Percentiles rank a stretch among this genome's conserved stretches.
These are phyloP conservation scores for Leptinotarsa texana DNA, from an alignment of 1,140 invertebrate genomes.

Conservation along the genomic window DNA sequence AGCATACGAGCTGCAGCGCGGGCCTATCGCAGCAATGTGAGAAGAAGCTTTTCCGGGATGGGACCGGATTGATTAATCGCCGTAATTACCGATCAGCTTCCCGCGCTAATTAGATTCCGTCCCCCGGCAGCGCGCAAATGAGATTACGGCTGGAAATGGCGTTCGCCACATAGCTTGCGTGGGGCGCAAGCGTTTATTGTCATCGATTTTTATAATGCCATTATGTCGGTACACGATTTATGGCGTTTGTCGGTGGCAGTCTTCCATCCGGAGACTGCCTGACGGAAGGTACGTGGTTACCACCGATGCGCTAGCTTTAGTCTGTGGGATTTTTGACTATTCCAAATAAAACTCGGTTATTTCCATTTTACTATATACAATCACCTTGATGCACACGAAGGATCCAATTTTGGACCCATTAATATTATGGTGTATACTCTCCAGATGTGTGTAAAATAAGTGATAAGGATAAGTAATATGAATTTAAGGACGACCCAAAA, in stretches of 20 bases:
- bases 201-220: conserved; percentile 55
- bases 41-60: conserved; percentile 49
- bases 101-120: conserved; percentile 56
- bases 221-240: conserved; percentile 54
- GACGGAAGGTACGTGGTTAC: conserved; percentile 2
- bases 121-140: conserved; percentile 52
- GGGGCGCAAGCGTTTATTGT: conserved; percentile 53
- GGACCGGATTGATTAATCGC: conserved; percentile 55
- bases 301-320: neutral
- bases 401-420: too few relatives aligned
- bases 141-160: conserved; percentile 54
- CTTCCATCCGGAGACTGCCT: neutral
- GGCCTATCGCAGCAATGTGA: conserved; percentile 6
- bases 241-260: conserved; percentile 41
- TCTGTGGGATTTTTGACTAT: too few relatives aligned
- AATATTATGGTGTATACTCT: too few relatives aligned
- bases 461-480: too few relatives aligned
- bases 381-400: too few relatives aligned
- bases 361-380: too few relatives aligned
- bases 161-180: conserved; percentile 47
- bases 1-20: too few relatives aligned
- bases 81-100: conserved; percentile 57
- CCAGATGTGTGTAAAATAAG: too few relatives aligned
- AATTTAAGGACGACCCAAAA: too few relatives aligned
- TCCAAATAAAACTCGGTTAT: too few relatives aligned